Conservation (phyloP, 1,140 invertebrate species). For the Bradysia coprophila region DNA sequence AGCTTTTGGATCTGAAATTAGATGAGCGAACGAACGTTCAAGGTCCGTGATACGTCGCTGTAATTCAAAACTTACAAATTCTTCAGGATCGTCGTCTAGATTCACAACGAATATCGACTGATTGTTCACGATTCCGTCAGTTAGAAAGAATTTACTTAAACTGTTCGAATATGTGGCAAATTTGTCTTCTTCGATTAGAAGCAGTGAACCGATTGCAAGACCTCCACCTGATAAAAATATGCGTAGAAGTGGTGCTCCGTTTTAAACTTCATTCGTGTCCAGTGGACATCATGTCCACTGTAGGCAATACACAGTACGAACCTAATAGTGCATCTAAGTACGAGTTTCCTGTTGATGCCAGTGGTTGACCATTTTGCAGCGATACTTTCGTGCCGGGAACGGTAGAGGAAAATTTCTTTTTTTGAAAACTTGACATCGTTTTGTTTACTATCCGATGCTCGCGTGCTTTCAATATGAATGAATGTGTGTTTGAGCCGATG, state of each 20-base stretch:
- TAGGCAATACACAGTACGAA: conserved; percentile 11
- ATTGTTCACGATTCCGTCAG: conserved; percentile 54
- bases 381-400: conserved; percentile 44
- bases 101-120: conserved; percentile 54
- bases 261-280: conserved; percentile 4
- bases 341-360: conserved; percentile 48
- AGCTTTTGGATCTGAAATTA: too few relatives aligned
- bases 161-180: conserved; percentile 54
- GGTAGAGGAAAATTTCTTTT: conserved; percentile 14
- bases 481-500: too few relatives aligned
- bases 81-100: conserved; percentile 41
- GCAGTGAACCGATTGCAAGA: conserved; percentile 35
- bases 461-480: too few relatives aligned
- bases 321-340: conserved; percentile 49
- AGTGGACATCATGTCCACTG: not conserved
- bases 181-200: conserved; percentile 53
- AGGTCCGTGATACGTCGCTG: too few relatives aligned
- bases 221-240: conserved; percentile 30
- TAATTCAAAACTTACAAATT: conserved; percentile 40
- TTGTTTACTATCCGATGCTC: too few relatives aligned
- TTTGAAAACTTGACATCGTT: conserved; percentile 25
- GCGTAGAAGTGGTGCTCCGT: conserved; percentile 7
- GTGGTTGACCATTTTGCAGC: conserved; percentile 42
- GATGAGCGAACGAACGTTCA: too few relatives aligned
- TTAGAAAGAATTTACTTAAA: conserved; percentile 61